phyloP scores from a whole-genome alignment of 2,113 vertebrate genomes.

The Paraplagusia blochii region DNA sequence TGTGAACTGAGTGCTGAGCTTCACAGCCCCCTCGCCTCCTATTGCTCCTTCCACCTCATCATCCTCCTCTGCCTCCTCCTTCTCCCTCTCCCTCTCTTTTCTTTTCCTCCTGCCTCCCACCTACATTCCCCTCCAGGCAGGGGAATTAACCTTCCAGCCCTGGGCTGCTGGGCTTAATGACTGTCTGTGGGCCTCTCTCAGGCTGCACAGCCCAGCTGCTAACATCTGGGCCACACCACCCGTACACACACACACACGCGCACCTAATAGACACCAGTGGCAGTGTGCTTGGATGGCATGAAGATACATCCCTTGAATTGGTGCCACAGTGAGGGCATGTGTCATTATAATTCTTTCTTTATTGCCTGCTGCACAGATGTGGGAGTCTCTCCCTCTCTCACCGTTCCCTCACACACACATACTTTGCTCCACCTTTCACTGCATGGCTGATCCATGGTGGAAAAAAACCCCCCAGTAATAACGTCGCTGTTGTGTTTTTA shows the following conservation, averaged over 20 bases:
- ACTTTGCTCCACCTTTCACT: constrained; percentile 19
- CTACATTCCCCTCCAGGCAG: constrained; percentile 55
- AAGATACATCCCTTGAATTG: constrained; percentile 31
- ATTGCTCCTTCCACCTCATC: constrained; percentile 35
- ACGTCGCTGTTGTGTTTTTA: constrained; percentile 27
- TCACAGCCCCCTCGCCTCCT: constrained; percentile 69
- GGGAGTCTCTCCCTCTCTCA: constrained; percentile 9
- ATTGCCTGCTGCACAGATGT: constrained; percentile 29
- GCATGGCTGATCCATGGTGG: constrained; percentile 24
- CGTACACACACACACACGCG: constrained; percentile 6
- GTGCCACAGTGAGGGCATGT: constrained; percentile 13
- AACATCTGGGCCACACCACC: constrained; percentile 67
- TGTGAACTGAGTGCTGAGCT: constrained; percentile 70
- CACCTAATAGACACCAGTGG: constrained; percentile 2
- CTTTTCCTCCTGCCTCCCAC: constrained; percentile 50
- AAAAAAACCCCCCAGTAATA: constrained; percentile 15
- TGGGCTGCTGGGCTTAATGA: constrained; percentile 71
- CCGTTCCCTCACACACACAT: neutral
- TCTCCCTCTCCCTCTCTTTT: constrained; percentile 33
- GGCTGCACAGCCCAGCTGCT: constrained; percentile 67
- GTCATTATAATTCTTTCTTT: constrained; percentile 26
- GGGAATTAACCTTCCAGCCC: constrained; percentile 73
- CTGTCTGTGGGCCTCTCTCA: constrained; percentile 59
- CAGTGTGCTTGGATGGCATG: constrained; percentile 19
- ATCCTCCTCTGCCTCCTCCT: constrained; percentile 37